phyloP scores from a whole-genome alignment of 2,113 vertebrate genomes.

The Dicaeum eximium region DNA sequence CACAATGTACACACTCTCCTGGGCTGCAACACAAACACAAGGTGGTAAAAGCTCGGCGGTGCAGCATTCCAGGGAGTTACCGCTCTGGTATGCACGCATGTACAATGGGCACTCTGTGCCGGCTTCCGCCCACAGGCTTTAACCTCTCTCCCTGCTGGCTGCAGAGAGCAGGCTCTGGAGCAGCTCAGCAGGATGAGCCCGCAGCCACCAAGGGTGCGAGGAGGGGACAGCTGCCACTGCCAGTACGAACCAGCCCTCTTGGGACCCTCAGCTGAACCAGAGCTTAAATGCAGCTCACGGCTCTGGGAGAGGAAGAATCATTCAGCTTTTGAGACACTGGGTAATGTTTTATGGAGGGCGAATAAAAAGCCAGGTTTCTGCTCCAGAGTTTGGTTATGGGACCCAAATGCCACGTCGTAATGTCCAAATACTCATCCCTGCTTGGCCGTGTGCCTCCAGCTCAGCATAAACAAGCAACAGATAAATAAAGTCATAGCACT shows the following conservation, averaged over 20 bases:
- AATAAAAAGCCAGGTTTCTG: neutral
- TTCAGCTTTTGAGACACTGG: neutral
- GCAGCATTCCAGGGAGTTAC: slow-evolving; percentile 68
- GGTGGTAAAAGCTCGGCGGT: slow-evolving; percentile 47
- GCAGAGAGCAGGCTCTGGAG: neutral
- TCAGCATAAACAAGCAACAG: neutral
- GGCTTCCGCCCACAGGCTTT: slow-evolving; percentile 38
- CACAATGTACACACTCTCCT: neutral
- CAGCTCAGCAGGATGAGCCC: neutral
- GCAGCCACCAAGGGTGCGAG: neutral
- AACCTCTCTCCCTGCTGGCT: slow-evolving; percentile 12
- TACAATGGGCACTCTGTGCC: slow-evolving; percentile 67
- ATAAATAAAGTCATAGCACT: neutral
- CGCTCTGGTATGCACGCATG: slow-evolving; percentile 46
- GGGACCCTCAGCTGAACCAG: fast-evolving
- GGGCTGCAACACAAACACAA: slow-evolving; percentile 42
- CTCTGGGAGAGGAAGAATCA: neutral
- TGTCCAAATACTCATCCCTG: neutral
- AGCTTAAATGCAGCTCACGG: neutral
- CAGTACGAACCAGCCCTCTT: fast-evolving
- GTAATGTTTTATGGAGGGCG: neutral
- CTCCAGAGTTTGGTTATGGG: neutral
- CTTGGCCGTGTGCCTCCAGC: neutral
- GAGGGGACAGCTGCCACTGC: neutral
- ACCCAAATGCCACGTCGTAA: neutral